Percentiles rank a stretch among this genome's conserved stretches.
Conservation (phyloP, 1,140 invertebrate species). For the Drosophila pandora region DNA sequence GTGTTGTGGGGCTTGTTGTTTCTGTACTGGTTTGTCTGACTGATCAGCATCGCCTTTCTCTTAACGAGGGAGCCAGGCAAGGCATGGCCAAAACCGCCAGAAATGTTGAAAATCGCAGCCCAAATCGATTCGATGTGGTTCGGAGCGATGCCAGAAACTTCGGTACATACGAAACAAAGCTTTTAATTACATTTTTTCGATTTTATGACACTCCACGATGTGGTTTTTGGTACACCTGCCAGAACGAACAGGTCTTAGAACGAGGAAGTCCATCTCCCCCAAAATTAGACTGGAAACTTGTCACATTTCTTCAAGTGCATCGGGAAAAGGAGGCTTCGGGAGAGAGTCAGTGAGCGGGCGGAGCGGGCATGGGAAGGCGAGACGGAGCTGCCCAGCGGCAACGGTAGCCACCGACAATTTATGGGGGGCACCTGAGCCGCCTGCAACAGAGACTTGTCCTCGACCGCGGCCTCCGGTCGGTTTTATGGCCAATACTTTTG, state of each 20-base stretch:
- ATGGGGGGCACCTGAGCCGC: slow-evolving; percentile 29
- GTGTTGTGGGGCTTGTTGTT: slow-evolving; percentile 6
- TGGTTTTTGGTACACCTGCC: neutral
- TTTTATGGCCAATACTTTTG: slow-evolving; percentile 44
- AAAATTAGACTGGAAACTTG: no score
- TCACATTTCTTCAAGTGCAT: slow-evolving; percentile 2
- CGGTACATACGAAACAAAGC: neutral
- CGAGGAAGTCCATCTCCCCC: no score
- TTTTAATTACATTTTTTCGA: neutral
- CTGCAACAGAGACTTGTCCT: slow-evolving; percentile 39
- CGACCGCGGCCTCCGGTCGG: slow-evolving; percentile 9
- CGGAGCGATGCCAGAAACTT: slow-evolving; percentile 12
- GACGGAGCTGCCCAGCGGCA: slow-evolving; percentile 29
- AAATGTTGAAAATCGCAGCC: slow-evolving; percentile 39
- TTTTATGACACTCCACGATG: neutral
- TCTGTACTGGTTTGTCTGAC: slow-evolving; percentile 28
- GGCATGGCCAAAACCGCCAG: slow-evolving; percentile 19
- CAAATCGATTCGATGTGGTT: slow-evolving; percentile 52
- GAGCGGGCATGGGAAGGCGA: neutral
- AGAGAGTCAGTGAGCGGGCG: neutral
- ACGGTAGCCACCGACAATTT: slow-evolving; percentile 49
- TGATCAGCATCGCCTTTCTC: slow-evolving; percentile 53
- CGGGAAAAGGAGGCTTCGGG: neutral
- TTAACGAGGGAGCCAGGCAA: slow-evolving; percentile 37
- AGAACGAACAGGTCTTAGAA: no score